Percentiles rank a stretch among this genome's conserved stretches.
Evolutionary conservation across 1,140 invertebrate genomes (phyloP).

Genomic region (Melipona quadrifasciata): DNA sequence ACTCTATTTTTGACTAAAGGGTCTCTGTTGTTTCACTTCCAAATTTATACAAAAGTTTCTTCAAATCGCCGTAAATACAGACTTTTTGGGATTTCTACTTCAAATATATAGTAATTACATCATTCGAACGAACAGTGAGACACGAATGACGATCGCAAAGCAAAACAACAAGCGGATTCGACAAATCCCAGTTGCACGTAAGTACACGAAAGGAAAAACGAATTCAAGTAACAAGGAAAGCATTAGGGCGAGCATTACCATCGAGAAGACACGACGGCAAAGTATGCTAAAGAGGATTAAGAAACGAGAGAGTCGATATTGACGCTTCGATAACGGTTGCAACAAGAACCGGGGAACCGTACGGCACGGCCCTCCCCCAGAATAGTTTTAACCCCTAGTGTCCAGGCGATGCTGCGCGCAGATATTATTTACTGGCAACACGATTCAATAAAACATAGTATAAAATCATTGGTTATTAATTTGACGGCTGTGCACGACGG

Average conservation of each 20-base stretch:
- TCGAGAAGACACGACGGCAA: constrained; percentile 23
- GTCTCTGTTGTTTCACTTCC: too few relatives aligned
- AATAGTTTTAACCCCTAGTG: neutral
- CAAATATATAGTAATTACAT: too few relatives aligned
- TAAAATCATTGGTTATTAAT: constrained; percentile 82
- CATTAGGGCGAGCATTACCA: constrained; percentile 23
- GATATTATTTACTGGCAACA: constrained; percentile 74
- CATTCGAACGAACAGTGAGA: too few relatives aligned
- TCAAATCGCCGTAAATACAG: too few relatives aligned
- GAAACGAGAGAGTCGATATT: constrained; percentile 47
- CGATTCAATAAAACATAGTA: constrained; percentile 79
- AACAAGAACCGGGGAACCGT: constrained; percentile 26
- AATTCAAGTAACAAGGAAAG: neutral
- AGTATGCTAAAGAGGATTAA: constrained; percentile 6
- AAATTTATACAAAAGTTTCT: too few relatives aligned
- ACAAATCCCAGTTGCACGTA: neutral
- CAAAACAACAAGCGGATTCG: neutral
- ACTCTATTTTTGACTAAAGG: too few relatives aligned
- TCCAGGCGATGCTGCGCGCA: constrained; percentile 64
- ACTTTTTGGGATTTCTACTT: too few relatives aligned
- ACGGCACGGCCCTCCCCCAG: constrained; percentile 31
- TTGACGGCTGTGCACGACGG: constrained; percentile 76
- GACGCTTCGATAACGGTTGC: constrained; percentile 43
- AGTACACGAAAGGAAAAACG: neutral
- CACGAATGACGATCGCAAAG: neutral